Conservation (phyloP, 2,888 invertebrate genomes). For the Synanthedon tipuliformis region DNA sequence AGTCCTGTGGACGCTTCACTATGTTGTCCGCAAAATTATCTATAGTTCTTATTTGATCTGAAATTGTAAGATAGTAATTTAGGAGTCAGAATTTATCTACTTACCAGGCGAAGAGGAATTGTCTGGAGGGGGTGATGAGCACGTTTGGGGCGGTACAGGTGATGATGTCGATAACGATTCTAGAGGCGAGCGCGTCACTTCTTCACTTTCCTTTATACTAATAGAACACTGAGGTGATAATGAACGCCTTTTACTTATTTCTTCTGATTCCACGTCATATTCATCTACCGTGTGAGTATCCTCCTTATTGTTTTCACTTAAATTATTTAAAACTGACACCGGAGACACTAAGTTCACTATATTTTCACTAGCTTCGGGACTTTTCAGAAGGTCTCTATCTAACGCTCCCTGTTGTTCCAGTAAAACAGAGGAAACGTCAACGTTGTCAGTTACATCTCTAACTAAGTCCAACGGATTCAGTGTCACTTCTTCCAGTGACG, state of each 20-base stretch:
- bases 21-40: too few relatives aligned
- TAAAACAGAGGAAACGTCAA: constrained; percentile 7
- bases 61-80: background rate
- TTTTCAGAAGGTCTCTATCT: background rate
- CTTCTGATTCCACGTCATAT: constrained; percentile 46
- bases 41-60: too few relatives aligned
- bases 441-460: background rate
- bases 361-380: background rate
- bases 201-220: constrained; percentile 30
- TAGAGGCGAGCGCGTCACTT: constrained; percentile 36
- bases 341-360: constrained; percentile 17
- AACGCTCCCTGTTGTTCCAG: constrained; percentile 30
- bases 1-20: too few relatives aligned
- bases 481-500: background rate
- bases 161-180: constrained; percentile 43
- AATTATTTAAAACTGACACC: constrained; percentile 16
- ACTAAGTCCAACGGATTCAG: background rate
- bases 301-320: constrained; percentile 17
- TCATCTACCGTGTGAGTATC: constrained; percentile 42
- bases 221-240: constrained; percentile 51
- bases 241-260: constrained; percentile 46
- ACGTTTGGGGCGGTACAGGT: constrained; percentile 39
- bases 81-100: constrained; percentile 9
- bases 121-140: constrained; percentile 31
- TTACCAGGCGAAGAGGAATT: constrained; percentile 45